Evolutionary conservation across 2,113 vertebrate species (phyloP).

Genomic region (Elephas maximus): DNA sequence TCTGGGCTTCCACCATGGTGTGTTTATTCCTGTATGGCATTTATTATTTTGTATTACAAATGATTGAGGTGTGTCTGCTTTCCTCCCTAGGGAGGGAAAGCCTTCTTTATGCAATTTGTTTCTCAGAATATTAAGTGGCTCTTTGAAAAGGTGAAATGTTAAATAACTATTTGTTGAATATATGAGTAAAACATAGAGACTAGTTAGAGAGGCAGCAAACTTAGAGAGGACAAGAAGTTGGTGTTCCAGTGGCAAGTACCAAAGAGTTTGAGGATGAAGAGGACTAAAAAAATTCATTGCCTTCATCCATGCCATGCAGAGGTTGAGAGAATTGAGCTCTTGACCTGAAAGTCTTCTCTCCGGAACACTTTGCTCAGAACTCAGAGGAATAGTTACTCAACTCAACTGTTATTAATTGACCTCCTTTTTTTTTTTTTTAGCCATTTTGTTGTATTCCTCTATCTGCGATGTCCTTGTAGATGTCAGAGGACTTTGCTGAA

Average conservation of each 20-base stretch:
- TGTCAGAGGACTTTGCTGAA: constrained; percentile 6
- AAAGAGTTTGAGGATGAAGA: background rate
- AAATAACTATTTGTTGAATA: background rate
- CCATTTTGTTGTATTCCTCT: background rate
- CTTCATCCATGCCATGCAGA: background rate
- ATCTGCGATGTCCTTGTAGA: background rate
- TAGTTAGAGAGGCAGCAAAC: background rate
- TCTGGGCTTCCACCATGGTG: background rate
- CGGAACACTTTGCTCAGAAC: background rate
- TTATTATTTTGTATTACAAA: background rate
- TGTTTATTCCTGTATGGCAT: background rate
- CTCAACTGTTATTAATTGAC: background rate
- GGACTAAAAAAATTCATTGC: background rate
- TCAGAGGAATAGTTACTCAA: background rate
- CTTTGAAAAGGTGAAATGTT: constrained; percentile 12
- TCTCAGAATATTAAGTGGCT: background rate
- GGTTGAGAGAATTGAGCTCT: background rate
- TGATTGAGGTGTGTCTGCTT: background rate
- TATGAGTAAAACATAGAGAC: background rate
- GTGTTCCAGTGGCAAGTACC: background rate
- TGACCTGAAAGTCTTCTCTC: background rate
- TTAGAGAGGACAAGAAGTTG: background rate
- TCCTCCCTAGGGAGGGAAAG: background rate
- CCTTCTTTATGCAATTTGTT: background rate
- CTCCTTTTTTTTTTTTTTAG: background rate